Conservation (phyloP, 2,113 vertebrate genomes). For the Stegostoma tigrinum region DNA sequence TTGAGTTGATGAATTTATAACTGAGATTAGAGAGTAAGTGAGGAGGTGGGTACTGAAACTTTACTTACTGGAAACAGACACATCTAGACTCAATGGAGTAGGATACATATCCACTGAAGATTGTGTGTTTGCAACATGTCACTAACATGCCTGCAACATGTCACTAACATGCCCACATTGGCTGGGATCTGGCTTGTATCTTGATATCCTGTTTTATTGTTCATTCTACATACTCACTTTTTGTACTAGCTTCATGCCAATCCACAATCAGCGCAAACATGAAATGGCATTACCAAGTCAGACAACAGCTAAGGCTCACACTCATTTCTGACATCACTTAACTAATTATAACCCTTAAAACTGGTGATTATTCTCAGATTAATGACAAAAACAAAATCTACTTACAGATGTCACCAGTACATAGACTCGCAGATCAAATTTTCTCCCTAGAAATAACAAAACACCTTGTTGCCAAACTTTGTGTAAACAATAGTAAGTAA, state of each 20-base stretch:
- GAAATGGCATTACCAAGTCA: background rate
- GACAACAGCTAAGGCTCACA: background rate
- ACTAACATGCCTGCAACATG: background rate
- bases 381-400: conserved; percentile 30
- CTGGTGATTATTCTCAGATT: background rate
- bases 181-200: background rate
- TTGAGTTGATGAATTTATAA: too few species aligned
- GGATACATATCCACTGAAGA: background rate
- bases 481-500: background rate
- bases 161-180: too few species aligned
- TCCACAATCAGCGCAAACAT: background rate
- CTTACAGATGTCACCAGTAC: conserved; percentile 73
- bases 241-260: background rate
- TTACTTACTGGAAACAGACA: background rate
- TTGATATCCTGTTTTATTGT: background rate
- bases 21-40: too few species aligned
- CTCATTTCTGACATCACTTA: background rate
- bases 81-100: too few species aligned
- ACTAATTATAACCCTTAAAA: background rate
- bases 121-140: background rate
- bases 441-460: conserved; percentile 58
- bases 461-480: background rate
- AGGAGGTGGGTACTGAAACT: background rate
- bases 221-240: background rate
- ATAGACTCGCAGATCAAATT: conserved; percentile 78